Base-by-base conservation (phyloP, 2,888 invertebrate genomes). In the Papilio elwesi region DNA sequence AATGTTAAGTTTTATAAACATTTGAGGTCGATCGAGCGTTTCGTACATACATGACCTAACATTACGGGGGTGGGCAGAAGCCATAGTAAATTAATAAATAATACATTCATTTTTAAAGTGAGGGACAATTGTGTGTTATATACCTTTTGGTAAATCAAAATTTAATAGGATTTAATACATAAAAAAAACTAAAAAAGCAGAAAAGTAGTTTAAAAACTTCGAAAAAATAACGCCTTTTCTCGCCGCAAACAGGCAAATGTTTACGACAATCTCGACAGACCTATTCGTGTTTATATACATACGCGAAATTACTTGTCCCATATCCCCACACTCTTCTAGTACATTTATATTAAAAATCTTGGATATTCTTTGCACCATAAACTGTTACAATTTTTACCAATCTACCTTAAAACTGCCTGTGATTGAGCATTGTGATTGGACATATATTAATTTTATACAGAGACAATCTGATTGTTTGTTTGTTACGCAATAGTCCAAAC, bases 1-100 rank as follows among this genome's bases (percentile, higher is more conserved):
- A 53, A 38, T 15, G 52, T 52, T 43, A 55, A 52, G 43, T 43
- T 52, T 38, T 6, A 52, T 15, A 63, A 16, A 47, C 7, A n/a
- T 11, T 8, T 9, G 53, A 68, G 48, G 47, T 57, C 47, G 52
- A 48, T 52, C 13, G 70, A 70, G 52, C 48, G 53, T 52, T 69
- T 52, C 57, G 26, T 26, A 1, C 4, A 43, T 10, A 63, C 12
- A 6, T 11, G 48, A 43, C 9, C 15, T 9, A 52, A 52, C 9
- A 52, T 52, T 52, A n/a, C 8, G 6, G 52, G 15, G 52, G 15
- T 52, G 15, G 52, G 15, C n/a, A 52, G 52, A 52, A 15, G 26
- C 16, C 9, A 7, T 16, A 26, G 3, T 16, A 1, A 53, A 26
- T 26, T 26, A 26, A 26, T 26, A 26, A 26, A 26, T 26, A 2